Base-by-base conservation (phyloP, 2,797 vertebrate species). In the Pseudomugil gertrudae region DNA sequence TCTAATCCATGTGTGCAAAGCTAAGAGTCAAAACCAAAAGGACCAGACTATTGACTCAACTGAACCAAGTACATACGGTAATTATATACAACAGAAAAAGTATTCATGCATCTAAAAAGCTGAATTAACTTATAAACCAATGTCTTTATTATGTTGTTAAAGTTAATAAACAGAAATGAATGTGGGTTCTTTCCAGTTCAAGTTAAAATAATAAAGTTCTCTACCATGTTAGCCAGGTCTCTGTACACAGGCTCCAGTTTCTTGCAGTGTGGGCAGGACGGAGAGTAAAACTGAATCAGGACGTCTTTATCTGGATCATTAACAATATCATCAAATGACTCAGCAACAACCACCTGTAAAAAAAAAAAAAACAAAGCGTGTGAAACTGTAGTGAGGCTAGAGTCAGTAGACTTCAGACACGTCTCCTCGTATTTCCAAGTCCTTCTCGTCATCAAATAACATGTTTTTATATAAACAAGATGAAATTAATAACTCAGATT, bases 241-340 rank as follows among this genome's bases (percentile, higher is more conserved):
- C 36, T 84, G 73, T 92, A 94, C 53, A 91, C 84, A 0, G 93
- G 92, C 36, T 94, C 90, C 77, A 95, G 83, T 51, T 84, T 93
- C 83, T 92, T 93, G 74, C 93, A 94, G 74, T 92, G 89, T 5
- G 87, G 79, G 78, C 94, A 95, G 53, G 81, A 87, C 0, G 88
- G 92, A 40, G 94, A 93, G 36, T 92, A 93, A 54, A 94, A 94
- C 86, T 92, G 89, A 40, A 94, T 81, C 80, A 94, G 73, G 9
- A 92, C 94, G 1, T 94, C 91, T 80, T 89, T 93, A 1, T 79
- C 53, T 2, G 81, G 83, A 52, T 91, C 62, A 2, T 92, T 90
- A 10, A 95, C 90, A 0, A 94, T 58, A 0, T 91, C 86, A 1
- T 93, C 81, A 61, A 95, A 95, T 0, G 88, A 91, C 81, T 94